Conservation (phyloP, 2,888 invertebrate species). For the Meganola albula region DNA sequence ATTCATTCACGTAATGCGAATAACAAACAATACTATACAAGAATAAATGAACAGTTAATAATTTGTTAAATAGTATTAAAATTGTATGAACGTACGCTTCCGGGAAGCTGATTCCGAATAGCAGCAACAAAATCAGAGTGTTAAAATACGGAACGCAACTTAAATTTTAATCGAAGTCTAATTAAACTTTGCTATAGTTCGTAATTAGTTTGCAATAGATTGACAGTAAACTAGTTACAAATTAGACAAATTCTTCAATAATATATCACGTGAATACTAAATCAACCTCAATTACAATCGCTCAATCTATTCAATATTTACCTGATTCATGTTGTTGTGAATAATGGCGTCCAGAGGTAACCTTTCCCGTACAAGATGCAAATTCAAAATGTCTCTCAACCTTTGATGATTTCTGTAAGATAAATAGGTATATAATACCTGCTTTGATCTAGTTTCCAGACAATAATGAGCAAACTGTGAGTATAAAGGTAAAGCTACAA, state of each 20-base stretch:
- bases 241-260: too few relatives aligned
- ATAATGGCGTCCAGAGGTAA: conserved; percentile 86
- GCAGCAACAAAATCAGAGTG: conserved; percentile 52
- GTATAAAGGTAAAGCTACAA: too few relatives aligned
- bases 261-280: too few relatives aligned
- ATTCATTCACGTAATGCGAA: too few relatives aligned
- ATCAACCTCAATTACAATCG: too few relatives aligned
- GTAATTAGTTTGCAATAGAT: too few relatives aligned
- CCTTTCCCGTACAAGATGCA: conserved; percentile 88
- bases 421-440: too few relatives aligned
- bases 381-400: conserved; percentile 86
- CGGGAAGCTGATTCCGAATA: conserved; percentile 59
- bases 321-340: conserved; percentile 83
- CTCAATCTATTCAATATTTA: too few relatives aligned
- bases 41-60: conserved; percentile 20
- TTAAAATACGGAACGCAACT: conserved; percentile 42
- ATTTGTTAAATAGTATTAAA: conserved; percentile 33
- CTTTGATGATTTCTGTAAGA: conserved; percentile 80
- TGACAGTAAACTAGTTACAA: too few relatives aligned
- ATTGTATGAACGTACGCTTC: conserved; percentile 59
- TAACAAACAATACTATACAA: conserved; percentile 16
- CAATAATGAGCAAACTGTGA: too few relatives aligned
- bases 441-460: too few relatives aligned
- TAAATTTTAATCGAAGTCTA: conserved; percentile 32
- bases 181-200: conserved; percentile 31